These are phyloP conservation scores for Phyllopteryx taeniolatus DNA, from an alignment of 2,113 vertebrate species.

Conservation along the genomic window DNA sequence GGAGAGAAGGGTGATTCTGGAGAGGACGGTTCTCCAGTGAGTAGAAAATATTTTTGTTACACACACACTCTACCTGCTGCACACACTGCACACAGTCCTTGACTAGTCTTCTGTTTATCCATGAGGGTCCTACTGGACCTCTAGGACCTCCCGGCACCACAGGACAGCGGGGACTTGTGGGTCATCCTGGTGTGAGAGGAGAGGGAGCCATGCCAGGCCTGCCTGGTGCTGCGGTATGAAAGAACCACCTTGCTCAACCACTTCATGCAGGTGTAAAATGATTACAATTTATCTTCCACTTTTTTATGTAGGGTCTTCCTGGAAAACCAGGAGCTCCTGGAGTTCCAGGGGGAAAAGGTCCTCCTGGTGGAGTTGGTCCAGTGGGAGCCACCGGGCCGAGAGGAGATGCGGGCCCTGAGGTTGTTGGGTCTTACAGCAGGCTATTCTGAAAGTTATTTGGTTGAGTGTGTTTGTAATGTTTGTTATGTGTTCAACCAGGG, in stretches of 20 bases:
- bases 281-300: not conserved
- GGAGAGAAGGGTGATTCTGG: slow-evolving; percentile 94
- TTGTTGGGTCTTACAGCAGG: slow-evolving; percentile 39
- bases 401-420: slow-evolving; percentile 90
- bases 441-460: not conserved
- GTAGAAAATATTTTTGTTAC: not conserved
- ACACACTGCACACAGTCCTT: not conserved
- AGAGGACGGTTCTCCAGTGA: slow-evolving; percentile 89
- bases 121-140: slow-evolving; percentile 90
- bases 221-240: slow-evolving; percentile 87
- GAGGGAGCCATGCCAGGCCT: slow-evolving; percentile 90
- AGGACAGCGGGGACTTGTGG: slow-evolving; percentile 93
- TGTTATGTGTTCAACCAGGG: slow-evolving; percentile 73
- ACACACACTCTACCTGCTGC: not conserved
- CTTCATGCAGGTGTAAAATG: not conserved
- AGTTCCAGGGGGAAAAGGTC: slow-evolving; percentile 81
- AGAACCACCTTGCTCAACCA: not conserved
- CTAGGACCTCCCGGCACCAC: slow-evolving; percentile 85
- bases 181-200: slow-evolving; percentile 88
- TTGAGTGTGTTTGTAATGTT: slow-evolving; percentile 71
- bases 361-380: slow-evolving; percentile 82
- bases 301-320: slow-evolving; percentile 80
- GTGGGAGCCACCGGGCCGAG: slow-evolving; percentile 84
- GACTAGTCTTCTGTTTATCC: slow-evolving; percentile 3
- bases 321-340: slow-evolving; percentile 88